A percentile compares a stretch with the other conserved stretches of the same genome.
phyloP scores from a whole-genome alignment of 30 jellyfish, hydroid and myxozoan species.

The Chrysaora quinquecirrha region DNA sequence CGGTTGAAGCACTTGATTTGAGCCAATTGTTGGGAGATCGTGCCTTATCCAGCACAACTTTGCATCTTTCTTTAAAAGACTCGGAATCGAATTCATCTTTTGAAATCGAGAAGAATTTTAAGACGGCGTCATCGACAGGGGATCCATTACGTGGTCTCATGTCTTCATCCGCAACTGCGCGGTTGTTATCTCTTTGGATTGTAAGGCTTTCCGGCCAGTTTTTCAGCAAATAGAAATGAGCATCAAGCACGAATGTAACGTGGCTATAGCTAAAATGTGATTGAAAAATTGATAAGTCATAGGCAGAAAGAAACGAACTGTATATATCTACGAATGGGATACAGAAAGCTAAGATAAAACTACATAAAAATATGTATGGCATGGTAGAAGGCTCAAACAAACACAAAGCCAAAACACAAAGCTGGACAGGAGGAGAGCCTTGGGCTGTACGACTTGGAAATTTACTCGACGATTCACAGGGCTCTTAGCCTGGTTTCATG shows the following conservation, averaged over 20 bases:
- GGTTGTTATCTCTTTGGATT: neutral
- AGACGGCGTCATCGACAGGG: neutral
- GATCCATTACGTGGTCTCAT: neutral
- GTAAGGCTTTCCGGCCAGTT: slow-evolving; percentile 55
- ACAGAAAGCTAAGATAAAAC: too few relatives aligned
- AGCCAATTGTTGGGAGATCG: neutral
- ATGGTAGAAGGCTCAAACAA: too few relatives aligned
- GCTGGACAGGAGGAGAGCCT: too few relatives aligned
- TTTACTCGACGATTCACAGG: too few relatives aligned
- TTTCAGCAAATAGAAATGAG: slow-evolving; percentile 81
- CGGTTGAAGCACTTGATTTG: neutral
- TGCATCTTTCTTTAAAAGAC: neutral
- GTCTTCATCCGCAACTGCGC: neutral
- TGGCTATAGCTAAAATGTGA: slow-evolving; percentile 77
- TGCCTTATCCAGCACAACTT: neutral
- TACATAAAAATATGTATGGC: too few relatives aligned
- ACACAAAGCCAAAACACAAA: too few relatives aligned
- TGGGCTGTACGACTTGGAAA: too few relatives aligned
- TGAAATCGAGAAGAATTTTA: neutral
- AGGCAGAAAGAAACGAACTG: neutral
- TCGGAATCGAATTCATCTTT: neutral
- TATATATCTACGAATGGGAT: too few relatives aligned
- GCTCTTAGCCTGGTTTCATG: too few relatives aligned
- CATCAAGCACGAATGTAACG: slow-evolving; percentile 85
- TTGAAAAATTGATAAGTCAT: too few relatives aligned